phyloP scores from a whole-genome alignment of 2,797 vertebrate genomes.

The Aphelocoma californica region DNA sequence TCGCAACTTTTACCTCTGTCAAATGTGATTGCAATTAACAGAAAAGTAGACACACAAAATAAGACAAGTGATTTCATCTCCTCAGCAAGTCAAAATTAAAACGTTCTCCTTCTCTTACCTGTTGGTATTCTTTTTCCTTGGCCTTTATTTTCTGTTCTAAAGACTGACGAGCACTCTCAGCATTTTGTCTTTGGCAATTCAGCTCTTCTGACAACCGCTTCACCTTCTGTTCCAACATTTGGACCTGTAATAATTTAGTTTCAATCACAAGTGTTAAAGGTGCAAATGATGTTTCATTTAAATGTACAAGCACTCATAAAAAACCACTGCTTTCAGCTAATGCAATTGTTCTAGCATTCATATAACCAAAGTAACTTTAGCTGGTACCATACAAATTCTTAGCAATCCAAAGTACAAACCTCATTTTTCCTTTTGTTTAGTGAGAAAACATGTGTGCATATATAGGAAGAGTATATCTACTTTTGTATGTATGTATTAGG shows the following conservation, averaged over 20 bases:
- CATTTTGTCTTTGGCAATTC: constrained; percentile 91
- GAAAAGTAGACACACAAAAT: background rate
- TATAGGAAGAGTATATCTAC: background rate
- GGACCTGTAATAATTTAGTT: constrained; percentile 73
- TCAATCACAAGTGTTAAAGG: background rate
- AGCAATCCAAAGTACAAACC: background rate
- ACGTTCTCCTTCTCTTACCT: constrained; percentile 73
- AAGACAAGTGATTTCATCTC: background rate
- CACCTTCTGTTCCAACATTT: constrained; percentile 84
- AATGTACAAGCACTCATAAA: background rate
- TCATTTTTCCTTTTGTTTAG: background rate
- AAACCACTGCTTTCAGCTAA: background rate
- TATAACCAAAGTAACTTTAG: background rate
- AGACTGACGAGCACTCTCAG: constrained; percentile 80
- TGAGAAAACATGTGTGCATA: background rate
- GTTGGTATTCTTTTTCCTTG: constrained; percentile 86
- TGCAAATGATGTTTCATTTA: background rate
- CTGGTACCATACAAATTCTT: background rate
- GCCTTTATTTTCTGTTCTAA: constrained; percentile 91
- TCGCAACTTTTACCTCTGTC: background rate
- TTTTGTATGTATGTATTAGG: no score
- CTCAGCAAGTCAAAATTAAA: background rate
- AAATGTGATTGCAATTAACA: background rate
- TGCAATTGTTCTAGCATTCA: background rate
- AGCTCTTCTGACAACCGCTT: constrained; percentile 85